Conservation (phyloP, 2,888 invertebrate genomes). For the Pristionchus japonicus region DNA sequence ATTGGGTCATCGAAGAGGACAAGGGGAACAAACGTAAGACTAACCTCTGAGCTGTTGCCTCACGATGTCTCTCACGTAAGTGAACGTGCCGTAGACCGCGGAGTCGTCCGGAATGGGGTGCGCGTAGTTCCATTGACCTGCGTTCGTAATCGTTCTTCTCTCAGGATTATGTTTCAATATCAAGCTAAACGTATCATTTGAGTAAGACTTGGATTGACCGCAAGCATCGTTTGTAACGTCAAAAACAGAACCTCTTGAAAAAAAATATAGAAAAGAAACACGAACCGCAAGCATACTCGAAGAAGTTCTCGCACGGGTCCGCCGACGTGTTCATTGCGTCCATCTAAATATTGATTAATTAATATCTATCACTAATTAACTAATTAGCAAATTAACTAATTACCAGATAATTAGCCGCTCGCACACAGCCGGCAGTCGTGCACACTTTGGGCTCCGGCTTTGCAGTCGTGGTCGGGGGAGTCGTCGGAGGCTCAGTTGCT, state of each 20-base stretch:
- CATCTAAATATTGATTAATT: slow-evolving; percentile 50
- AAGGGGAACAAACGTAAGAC: background rate
- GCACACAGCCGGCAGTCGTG: slow-evolving; percentile 65
- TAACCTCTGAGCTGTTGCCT: slow-evolving; percentile 54
- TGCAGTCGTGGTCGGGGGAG: slow-evolving; percentile 42
- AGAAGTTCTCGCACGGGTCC: slow-evolving; percentile 69
- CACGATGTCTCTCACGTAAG: slow-evolving; percentile 53
- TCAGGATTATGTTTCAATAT: background rate
- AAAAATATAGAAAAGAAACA: background rate
- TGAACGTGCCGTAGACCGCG: slow-evolving; percentile 55
- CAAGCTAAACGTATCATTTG: slow-evolving; percentile 50
- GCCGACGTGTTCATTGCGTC: slow-evolving; percentile 57
- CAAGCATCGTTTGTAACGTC: background rate
- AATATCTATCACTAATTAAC: background rate
- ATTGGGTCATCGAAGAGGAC: too few species aligned
- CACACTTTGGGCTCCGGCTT: slow-evolving; percentile 58
- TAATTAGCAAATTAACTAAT: background rate
- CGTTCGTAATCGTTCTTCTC: background rate
- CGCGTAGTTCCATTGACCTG: slow-evolving; percentile 54
- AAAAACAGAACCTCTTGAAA: background rate
- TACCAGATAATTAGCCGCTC: slow-evolving; percentile 67
- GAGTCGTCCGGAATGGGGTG: slow-evolving; percentile 62
- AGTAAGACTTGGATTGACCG: slow-evolving; percentile 48
- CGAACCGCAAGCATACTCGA: slow-evolving; percentile 64
- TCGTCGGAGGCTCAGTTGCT: slow-evolving; percentile 30